Evolutionary conservation across 2,113 vertebrate species (phyloP).

Genomic region (Cochlearius cochlearius): DNA sequence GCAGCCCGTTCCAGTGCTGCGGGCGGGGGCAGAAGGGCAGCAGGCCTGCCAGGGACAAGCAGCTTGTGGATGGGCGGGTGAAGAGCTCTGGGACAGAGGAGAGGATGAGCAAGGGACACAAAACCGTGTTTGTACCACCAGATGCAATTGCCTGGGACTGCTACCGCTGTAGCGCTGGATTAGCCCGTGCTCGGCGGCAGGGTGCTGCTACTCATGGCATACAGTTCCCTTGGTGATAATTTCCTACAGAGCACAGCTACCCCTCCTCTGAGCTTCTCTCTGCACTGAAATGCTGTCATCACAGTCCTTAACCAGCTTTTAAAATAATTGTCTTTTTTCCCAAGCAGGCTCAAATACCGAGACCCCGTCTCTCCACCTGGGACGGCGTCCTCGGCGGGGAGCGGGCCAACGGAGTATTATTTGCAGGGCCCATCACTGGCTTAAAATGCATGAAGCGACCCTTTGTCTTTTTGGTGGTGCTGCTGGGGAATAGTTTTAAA

Average conservation of each 20-base stretch:
- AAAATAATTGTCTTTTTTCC: neutral
- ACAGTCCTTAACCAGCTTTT: neutral
- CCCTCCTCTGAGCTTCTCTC: neutral
- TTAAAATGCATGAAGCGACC: neutral
- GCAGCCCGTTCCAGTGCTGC: too few relatives aligned
- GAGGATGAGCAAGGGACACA: neutral
- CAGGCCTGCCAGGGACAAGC: neutral
- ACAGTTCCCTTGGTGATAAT: neutral
- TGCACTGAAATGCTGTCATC: neutral
- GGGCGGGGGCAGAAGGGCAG: neutral
- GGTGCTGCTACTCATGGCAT: neutral
- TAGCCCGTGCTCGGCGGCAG: neutral
- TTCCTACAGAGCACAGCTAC: neutral
- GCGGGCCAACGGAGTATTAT: neutral
- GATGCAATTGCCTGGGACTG: neutral
- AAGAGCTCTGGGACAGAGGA: neutral
- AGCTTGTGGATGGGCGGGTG: neutral
- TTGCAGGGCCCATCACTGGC: neutral
- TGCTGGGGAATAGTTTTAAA: neutral
- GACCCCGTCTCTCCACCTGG: rapidly evolving
- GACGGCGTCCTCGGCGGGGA: rapidly evolving
- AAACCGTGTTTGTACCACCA: neutral
- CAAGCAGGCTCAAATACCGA: neutral
- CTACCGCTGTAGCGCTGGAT: neutral
- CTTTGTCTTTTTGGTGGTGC: neutral